phyloP scores from a whole-genome alignment of 2,888 invertebrate genomes.

The Drosophila diplacantha region DNA sequence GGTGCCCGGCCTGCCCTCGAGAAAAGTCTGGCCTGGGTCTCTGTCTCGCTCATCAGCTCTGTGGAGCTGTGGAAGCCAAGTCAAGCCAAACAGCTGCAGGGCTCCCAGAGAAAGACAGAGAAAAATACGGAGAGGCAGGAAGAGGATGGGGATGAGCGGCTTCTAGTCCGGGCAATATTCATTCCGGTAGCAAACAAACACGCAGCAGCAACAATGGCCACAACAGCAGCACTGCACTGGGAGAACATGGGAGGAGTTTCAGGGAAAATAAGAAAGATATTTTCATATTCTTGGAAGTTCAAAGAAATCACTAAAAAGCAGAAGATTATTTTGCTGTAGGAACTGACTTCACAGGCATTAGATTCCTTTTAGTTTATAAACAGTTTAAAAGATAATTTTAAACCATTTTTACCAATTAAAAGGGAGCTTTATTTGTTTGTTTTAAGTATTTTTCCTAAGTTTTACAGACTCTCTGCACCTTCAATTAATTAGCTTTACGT shows the following conservation, averaged over 20 bases:
- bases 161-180: slow-evolving; percentile 59
- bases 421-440: too few species aligned
- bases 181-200: slow-evolving; percentile 68
- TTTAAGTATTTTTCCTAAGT: too few species aligned
- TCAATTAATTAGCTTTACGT: not conserved
- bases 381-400: too few species aligned
- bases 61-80: slow-evolving; percentile 51
- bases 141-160: slow-evolving; percentile 7
- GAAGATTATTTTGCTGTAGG: too few species aligned
- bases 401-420: too few species aligned
- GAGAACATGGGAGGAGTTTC: not conserved
- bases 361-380: too few species aligned
- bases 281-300: accelerated
- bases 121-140: slow-evolving; percentile 18
- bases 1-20: slow-evolving; percentile 21
- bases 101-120: slow-evolving; percentile 35
- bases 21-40: slow-evolving; percentile 29
- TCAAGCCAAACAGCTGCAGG: slow-evolving; percentile 68
- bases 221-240: slow-evolving; percentile 19
- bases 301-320: not conserved
- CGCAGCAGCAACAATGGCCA: slow-evolving; percentile 54
- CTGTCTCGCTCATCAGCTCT: slow-evolving; percentile 29
- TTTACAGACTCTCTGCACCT: too few species aligned
- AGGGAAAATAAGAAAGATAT: not conserved
- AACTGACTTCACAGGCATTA: too few species aligned